These are phyloP conservation scores for Otus sunia DNA, from an alignment of 2,113 vertebrate species.

Conservation along the genomic window DNA sequence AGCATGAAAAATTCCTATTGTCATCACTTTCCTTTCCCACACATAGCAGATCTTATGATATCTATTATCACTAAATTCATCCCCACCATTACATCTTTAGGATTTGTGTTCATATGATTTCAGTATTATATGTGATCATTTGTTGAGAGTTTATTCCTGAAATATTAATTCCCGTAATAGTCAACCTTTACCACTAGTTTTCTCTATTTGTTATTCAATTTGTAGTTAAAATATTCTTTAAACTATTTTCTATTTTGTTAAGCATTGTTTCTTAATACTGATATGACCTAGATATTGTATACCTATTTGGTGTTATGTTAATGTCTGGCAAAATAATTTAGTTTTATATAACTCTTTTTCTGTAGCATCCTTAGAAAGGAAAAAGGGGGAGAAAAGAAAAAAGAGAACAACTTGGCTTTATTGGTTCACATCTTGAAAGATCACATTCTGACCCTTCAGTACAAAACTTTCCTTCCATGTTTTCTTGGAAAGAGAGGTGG, in stretches of 20 bases:
- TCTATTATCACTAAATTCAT: not conserved
- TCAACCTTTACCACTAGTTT: not conserved
- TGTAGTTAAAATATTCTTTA: not conserved
- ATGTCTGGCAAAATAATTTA: not conserved
- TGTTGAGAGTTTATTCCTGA: not conserved
- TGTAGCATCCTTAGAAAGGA: not conserved
- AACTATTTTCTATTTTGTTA: not conserved
- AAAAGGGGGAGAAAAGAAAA: not conserved
- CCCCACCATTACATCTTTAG: not conserved
- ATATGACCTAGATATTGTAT: not conserved
- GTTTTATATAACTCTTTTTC: not conserved
- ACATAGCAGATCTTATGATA: not conserved
- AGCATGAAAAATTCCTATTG: not conserved
- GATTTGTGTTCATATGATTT: not conserved
- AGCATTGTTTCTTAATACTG: not conserved
- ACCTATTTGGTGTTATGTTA: not conserved
- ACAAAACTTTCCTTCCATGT: not conserved
- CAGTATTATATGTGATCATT: not conserved
- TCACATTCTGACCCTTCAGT: not conserved
- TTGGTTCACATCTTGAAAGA: not conserved
- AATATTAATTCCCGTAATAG: not conserved
- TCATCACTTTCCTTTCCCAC: not conserved
- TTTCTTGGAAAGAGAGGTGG: not conserved
- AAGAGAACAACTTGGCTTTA: not conserved
- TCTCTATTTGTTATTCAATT: not conserved